Percentiles rank a stretch among this genome's conserved stretches.
phyloP scores from a whole-genome alignment of 2,888 invertebrate species.

The Petrolisthes manimaculis region DNA sequence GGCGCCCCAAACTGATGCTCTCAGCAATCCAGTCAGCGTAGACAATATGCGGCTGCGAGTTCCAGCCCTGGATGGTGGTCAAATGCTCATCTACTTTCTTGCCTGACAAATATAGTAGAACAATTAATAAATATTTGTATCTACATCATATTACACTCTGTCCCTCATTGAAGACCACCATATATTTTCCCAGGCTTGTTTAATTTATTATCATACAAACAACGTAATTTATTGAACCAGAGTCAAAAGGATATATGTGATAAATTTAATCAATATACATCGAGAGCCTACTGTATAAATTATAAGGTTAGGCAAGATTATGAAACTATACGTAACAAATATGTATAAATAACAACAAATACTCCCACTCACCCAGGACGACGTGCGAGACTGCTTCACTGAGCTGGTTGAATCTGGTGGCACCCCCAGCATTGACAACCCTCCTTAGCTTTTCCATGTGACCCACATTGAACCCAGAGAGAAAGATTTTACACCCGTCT shows the following conservation, averaged over 20 bases:
- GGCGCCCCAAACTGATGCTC: slow-evolving; percentile 77
- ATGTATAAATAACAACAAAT: no score
- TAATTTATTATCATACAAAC: no score
- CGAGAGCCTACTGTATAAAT: no score
- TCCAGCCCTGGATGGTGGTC: slow-evolving; percentile 36
- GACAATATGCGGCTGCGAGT: slow-evolving; percentile 76
- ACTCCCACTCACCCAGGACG: slow-evolving; percentile 71
- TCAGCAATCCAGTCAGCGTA: slow-evolving; percentile 81
- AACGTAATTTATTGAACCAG: no score
- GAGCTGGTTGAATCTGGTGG: slow-evolving; percentile 82
- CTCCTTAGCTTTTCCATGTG: slow-evolving; percentile 78
- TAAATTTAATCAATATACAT: neutral
- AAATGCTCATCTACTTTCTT: slow-evolving; percentile 49
- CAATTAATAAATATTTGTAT: neutral
- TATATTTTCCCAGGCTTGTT: no score
- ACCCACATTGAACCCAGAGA: slow-evolving; percentile 69
- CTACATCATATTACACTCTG: neutral
- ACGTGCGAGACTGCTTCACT: slow-evolving; percentile 85
- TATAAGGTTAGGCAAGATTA: no score
- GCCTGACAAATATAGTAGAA: slow-evolving; percentile 25
- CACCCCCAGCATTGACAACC: slow-evolving; percentile 84
- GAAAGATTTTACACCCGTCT: slow-evolving; percentile 85
- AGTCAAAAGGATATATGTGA: no score
- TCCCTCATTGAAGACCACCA: no score
- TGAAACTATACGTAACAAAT: no score